Percentiles rank a stretch among this genome's conserved stretches.
phyloP scores from a whole-genome alignment of 2,113 vertebrate genomes.

The Petroica traversi region DNA sequence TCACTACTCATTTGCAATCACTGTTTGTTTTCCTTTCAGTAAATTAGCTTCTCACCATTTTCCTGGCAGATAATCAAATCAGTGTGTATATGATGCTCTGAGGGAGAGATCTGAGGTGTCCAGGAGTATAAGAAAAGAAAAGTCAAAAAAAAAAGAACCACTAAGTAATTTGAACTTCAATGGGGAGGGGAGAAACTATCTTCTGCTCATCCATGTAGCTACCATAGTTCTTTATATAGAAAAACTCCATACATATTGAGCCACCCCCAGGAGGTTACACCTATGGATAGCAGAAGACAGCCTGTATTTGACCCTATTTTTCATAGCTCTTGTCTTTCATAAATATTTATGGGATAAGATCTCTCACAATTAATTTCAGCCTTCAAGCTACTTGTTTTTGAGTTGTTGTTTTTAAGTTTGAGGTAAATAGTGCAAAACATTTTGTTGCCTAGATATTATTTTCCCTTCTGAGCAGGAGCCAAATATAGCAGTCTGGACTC shows the following conservation, averaged over 20 bases:
- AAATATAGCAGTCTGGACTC: background rate
- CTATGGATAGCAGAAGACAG: background rate
- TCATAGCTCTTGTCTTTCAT: background rate
- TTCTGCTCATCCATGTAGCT: background rate
- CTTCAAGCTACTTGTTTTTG: background rate
- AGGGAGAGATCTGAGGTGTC: background rate
- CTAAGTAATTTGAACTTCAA: background rate
- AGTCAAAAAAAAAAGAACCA: no score
- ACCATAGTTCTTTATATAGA: background rate
- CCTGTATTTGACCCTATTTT: background rate
- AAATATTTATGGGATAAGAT: background rate
- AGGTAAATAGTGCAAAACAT: background rate
- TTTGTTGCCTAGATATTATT: constrained; percentile 37
- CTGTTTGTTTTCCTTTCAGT: background rate
- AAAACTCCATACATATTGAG: background rate
- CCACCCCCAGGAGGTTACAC: background rate
- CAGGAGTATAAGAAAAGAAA: background rate
- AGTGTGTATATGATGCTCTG: background rate
- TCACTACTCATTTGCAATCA: accelerated
- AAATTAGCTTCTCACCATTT: background rate
- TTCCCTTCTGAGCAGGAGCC: background rate
- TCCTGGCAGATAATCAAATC: background rate
- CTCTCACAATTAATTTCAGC: background rate
- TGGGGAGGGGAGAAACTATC: background rate
- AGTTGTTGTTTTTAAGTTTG: background rate